Conservation (phyloP, 2,113 vertebrate genomes). For the Arizona elegans region DNA sequence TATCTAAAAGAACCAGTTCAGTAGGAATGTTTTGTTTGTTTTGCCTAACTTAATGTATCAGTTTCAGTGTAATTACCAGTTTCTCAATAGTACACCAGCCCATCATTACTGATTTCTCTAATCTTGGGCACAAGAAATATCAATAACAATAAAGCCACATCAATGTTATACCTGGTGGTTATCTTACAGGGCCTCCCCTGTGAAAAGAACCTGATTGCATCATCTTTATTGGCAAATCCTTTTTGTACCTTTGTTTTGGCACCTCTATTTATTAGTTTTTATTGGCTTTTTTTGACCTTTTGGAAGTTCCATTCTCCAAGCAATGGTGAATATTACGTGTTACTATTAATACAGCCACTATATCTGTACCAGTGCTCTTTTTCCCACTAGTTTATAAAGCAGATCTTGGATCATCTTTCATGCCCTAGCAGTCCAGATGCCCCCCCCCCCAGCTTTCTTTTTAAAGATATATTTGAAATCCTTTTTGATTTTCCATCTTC, state of each 20-base stretch:
- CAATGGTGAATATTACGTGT: constrained; percentile 28
- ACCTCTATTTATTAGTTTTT: constrained; percentile 8
- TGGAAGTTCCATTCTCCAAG: background rate
- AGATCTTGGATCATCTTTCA: background rate
- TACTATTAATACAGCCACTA: constrained; percentile 16
- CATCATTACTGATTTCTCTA: background rate
- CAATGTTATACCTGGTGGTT: rapidly evolving
- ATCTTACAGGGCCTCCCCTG: background rate
- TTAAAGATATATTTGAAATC: background rate
- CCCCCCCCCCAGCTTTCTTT: background rate
- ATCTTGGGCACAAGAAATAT: background rate
- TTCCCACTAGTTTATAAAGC: background rate
- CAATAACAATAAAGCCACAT: background rate
- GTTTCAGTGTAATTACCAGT: background rate
- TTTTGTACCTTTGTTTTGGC: background rate
- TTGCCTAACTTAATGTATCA: background rate
- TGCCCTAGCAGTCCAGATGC: background rate
- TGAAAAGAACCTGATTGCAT: background rate
- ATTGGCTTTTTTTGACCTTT: constrained; percentile 10
- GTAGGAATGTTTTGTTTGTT: background rate
- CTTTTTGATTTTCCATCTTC: background rate
- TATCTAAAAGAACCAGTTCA: background rate
- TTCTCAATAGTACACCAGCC: background rate
- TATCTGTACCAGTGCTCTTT: background rate
- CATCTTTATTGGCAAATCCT: background rate